Evolutionary conservation across 2,888 invertebrate genomes (phyloP), one percentile per base, ranked within the genome.

Genomic region (Drosophila prolongata): DNA sequence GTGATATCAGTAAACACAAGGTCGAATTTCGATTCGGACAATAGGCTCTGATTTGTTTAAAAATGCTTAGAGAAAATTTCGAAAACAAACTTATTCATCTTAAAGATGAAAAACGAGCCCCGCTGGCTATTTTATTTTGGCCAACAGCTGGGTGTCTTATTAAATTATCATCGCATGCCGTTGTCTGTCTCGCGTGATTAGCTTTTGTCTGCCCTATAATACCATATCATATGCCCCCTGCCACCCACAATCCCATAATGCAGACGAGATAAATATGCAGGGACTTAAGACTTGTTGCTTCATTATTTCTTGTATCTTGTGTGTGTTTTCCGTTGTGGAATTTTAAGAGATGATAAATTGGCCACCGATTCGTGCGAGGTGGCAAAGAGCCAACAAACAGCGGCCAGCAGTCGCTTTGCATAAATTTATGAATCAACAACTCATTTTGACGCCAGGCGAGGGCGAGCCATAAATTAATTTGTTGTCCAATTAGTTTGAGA

Each of bases 281-380:
- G 68, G 74, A 68, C 79, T 69, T 76, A 30, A 38, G 38, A 44
- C 40, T 49, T 74, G 84, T 77, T 85, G 76, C 80, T 80, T 76
- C 80, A 34, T 60, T 59, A 56, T 75, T 44, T 57, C 44, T 38
- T 55, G 44, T 65, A 40, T 55, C 61, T 65, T 62, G 49, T 47
- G 27, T 52, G 52, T 49, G 53, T 37, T 53, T 56, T 65, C 43
- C 60, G 67, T 68, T 68, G 85, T 83, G 89, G 89, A 87, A 85
- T 85, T 85, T 89, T 53, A 54, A 62, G 73, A 85, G 76, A 87
- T 85, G 85, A 85, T 89, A 89, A 89, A 85, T 85, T 85, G 85
- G 77, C 61, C 65, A 87, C 79, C 84, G 77, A 87, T 73, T 79
- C 72, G 76, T 55, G 56, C 52, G 75, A 79, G 85, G 85, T 89